Evolutionary conservation across 2,113 vertebrate species (phyloP), one percentile per base, ranked within the genome.

Genomic region (Suricata suricatta): DNA sequence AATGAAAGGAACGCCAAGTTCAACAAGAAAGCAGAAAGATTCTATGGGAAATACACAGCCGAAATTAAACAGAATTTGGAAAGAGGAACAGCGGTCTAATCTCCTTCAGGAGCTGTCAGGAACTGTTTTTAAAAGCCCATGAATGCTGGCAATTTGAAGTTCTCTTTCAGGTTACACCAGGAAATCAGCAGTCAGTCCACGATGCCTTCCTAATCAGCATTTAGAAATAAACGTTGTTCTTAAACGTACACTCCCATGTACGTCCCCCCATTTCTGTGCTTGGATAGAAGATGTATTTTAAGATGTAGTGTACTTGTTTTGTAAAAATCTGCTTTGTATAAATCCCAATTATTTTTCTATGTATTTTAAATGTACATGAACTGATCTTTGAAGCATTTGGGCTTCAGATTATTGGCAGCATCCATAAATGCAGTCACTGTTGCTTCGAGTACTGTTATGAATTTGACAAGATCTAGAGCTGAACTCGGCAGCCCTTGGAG

Each of bases 1-100:
- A 99, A 99, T 1, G 99, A 99, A 98, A 99, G 99, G 54, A 99
- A 99, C 0, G 99, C 99, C 98, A 99, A 99, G 96, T 99, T 99
- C 99, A 99, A 99, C 98, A 99, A 99, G 99, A 99, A 99, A 95
- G 99, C 99, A 0, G 99, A 99, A 97, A 99, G 99, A 29, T 99
- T 99, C 99, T 99, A 99, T 0, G 99, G 99, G 92, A 99, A 99
- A 98, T 99, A 99, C 95, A 99, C 99, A 0, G 99, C 99, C 0
- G 99, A 99, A 98, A 99, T 99, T 97, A 99, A 99, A 69, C 99
- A 99, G 98, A 99, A 99, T 98, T 83, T 99, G 99, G 99, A 99
- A 98, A 99, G 99, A 97, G 99, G 99, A 92, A 99, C 99, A 0
- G 99, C 99, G 0, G 99, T 99, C 33, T 99, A 98, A 98, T 52